Conservation (phyloP, 2,888 invertebrate genomes). For the Acrobasis consociella region DNA sequence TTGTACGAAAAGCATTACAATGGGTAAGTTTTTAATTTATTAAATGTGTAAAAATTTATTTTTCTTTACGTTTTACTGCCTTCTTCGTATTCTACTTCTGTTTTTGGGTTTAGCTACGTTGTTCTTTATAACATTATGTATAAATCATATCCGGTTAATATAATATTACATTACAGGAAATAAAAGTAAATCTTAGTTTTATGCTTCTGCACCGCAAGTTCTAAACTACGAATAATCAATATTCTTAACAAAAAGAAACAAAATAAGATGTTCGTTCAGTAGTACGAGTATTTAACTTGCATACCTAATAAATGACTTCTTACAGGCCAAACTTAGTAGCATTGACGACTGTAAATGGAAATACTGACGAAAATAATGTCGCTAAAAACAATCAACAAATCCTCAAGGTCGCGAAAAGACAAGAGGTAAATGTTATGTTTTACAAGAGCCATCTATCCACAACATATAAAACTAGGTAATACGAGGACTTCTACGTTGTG, state of each 20-base stretch:
- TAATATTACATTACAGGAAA: too few species aligned
- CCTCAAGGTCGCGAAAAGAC: slow-evolving; percentile 81
- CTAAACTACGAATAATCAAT: too few species aligned
- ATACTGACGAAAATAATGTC: slow-evolving; percentile 87
- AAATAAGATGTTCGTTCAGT: too few species aligned
- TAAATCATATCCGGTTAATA: too few species aligned
- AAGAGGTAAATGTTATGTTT: slow-evolving; percentile 79
- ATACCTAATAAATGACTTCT: background rate
- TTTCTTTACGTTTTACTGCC: background rate
- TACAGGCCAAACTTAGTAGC: slow-evolving; percentile 82
- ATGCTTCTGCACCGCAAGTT: too few species aligned
- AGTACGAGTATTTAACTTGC: background rate
- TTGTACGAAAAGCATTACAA: slow-evolving; percentile 61
- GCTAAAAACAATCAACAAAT: slow-evolving; percentile 87
- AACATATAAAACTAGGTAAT: background rate
- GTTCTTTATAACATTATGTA: too few species aligned
- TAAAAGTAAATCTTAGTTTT: too few species aligned
- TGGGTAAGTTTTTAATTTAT: slow-evolving; percentile 48
- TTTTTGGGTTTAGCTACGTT: too few species aligned
- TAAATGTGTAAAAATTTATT: background rate
- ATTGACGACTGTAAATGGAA: slow-evolving; percentile 89
- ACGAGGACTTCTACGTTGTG: background rate
- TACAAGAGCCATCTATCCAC: slow-evolving; percentile 2
- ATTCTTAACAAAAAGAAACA: too few species aligned
- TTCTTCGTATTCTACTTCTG: too few species aligned